Conservation (phyloP, 2,797 vertebrate genomes). For the Melanotaenia boesemani region DNA sequence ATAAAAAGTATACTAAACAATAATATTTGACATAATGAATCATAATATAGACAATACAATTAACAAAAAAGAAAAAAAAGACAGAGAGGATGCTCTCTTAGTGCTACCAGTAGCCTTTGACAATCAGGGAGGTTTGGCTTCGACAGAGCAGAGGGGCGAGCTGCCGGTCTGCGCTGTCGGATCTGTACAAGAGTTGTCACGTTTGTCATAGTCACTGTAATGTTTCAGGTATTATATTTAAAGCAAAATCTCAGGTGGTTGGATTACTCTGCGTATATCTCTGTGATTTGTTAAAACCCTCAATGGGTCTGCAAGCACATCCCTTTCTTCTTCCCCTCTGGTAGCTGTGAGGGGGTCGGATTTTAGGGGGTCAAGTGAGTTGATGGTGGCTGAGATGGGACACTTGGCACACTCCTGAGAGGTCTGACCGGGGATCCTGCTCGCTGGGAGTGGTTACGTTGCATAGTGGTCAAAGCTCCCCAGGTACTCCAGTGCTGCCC, state of each 20-base stretch:
- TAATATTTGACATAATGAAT: slow-evolving; percentile 75
- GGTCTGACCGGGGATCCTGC: slow-evolving; percentile 74
- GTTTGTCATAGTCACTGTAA: slow-evolving; percentile 62
- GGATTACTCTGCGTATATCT: slow-evolving; percentile 60
- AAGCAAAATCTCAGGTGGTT: slow-evolving; percentile 72
- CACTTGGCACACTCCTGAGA: slow-evolving; percentile 86
- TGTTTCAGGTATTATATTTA: slow-evolving; percentile 63
- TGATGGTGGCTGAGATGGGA: slow-evolving; percentile 90
- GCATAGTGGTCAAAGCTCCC: slow-evolving; percentile 99
- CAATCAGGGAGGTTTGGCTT: slow-evolving; percentile 79
- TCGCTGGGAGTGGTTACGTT: slow-evolving; percentile 92
- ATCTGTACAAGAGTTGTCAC: slow-evolving; percentile 72
- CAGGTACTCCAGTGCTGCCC: slow-evolving; percentile 95
- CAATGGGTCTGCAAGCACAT: slow-evolving; percentile 56
- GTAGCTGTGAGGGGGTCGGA: slow-evolving; percentile 48
- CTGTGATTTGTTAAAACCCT: slow-evolving; percentile 69
- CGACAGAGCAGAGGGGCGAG: slow-evolving; percentile 61
- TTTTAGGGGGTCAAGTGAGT: slow-evolving; percentile 71
- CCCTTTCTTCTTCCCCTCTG: slow-evolving; percentile 76
- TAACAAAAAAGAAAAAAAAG: slow-evolving; percentile 52
- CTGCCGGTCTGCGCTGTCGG: slow-evolving; percentile 62
- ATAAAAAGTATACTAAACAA: slow-evolving; percentile 73
- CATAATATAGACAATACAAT: slow-evolving; percentile 74
- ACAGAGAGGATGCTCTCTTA: slow-evolving; percentile 70
- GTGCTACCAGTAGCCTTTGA: slow-evolving; percentile 84